Evolutionary conservation across 2,113 vertebrate species (phyloP).

Genomic region (Mobula hypostoma): DNA sequence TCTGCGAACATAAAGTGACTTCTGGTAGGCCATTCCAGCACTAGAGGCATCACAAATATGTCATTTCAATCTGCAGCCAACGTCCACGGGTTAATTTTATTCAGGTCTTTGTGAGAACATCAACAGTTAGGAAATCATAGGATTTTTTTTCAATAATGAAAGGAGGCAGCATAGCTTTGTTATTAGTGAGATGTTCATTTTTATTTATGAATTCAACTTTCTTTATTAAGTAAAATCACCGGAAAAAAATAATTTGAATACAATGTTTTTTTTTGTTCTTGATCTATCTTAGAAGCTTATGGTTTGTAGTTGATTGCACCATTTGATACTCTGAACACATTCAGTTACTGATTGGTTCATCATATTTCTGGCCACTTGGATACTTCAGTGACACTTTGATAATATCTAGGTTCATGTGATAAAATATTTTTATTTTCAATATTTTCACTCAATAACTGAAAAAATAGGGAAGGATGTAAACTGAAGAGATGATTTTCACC

Average conservation of each 20-base stretch:
- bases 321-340: not conserved
- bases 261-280: not conserved
- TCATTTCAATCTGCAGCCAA: not conserved
- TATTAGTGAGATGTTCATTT: not conserved
- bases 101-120: not conserved
- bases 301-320: not conserved
- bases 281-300: not conserved
- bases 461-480: not conserved
- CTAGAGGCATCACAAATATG: not conserved
- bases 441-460: not conserved
- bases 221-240: not conserved
- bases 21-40: not conserved
- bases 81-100: not conserved
- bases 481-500: not conserved
- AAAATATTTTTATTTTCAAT: not conserved
- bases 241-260: not conserved
- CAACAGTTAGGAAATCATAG: not conserved
- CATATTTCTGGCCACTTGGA: not conserved
- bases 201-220: not conserved
- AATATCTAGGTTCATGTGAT: not conserved
- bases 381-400: not conserved
- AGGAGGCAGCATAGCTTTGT: not conserved
- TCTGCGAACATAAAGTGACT: not conserved
- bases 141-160: not conserved
- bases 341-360: not conserved